Conservation (phyloP, 2,797 vertebrate genomes). For the Leptatherina wallacei region DNA sequence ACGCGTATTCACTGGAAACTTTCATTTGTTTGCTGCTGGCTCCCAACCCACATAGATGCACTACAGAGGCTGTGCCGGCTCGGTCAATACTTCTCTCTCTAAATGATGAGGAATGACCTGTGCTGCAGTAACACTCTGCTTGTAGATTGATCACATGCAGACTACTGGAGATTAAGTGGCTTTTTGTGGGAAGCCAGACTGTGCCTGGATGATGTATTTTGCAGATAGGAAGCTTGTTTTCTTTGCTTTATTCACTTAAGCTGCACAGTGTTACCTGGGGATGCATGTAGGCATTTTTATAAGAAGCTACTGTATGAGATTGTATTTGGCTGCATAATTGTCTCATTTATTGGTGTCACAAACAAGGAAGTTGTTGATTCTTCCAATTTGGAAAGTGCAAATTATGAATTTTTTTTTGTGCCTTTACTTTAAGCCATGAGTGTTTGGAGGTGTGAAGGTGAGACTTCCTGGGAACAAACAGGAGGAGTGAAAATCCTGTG, state of each 20-base stretch:
- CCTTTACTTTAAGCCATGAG: not conserved
- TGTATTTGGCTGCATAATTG: constrained; percentile 15
- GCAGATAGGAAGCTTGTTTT: constrained; percentile 45
- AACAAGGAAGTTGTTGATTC: too few relatives aligned
- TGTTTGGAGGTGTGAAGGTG: not conserved
- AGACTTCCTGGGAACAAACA: not conserved
- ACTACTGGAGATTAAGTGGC: constrained; percentile 79
- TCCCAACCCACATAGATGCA: constrained; percentile 53
- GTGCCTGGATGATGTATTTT: constrained; percentile 65
- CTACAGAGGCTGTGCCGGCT: constrained; percentile 55
- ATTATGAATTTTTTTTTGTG: too few relatives aligned
- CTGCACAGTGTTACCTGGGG: constrained; percentile 41
- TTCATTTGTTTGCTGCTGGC: constrained; percentile 45
- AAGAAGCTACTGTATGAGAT: constrained; percentile 2
- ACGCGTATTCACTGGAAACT: constrained; percentile 15
- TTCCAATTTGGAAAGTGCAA: too few relatives aligned
- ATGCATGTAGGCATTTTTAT: constrained; percentile 36
- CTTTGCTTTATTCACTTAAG: constrained; percentile 36
- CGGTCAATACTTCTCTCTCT: constrained; percentile 77
- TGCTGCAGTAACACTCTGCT: constrained; percentile 75
- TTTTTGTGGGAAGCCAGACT: constrained; percentile 70
- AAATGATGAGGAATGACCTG: constrained; percentile 80
- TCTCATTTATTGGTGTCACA: not conserved
- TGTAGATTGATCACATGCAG: constrained; percentile 81
- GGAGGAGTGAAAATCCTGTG: not conserved